phyloP scores from a whole-genome alignment of 2,113 vertebrate species.

The Gallinago undulata region DNA sequence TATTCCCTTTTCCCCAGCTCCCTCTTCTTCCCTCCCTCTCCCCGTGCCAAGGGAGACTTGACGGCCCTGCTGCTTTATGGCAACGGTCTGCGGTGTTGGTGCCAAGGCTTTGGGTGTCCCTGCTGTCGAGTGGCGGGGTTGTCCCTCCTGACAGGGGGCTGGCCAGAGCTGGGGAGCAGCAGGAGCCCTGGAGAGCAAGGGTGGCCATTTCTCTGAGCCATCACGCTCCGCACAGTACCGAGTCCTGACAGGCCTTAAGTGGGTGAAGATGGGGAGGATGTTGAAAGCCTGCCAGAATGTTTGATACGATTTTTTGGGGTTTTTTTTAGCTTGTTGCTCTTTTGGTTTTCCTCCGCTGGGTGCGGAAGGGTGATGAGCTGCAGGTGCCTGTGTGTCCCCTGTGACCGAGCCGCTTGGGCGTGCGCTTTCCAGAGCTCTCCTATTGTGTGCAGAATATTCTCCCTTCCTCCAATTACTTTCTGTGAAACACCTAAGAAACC shows the following conservation, averaged over 20 bases:
- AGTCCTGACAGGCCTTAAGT: background rate
- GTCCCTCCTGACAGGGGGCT: background rate
- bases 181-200: background rate
- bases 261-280: background rate
- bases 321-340: background rate
- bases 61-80: background rate
- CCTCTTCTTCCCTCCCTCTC: too few relatives aligned
- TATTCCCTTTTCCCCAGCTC: background rate
- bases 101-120: background rate
- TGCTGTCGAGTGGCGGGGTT: background rate
- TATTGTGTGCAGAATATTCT: background rate
- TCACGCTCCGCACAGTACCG: fast-evolving
- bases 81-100: background rate
- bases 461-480: background rate
- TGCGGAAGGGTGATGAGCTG: background rate
- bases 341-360: background rate
- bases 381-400: background rate
- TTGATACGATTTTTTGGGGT: too few relatives aligned
- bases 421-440: background rate
- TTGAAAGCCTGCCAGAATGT: background rate
- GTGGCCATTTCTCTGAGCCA: background rate
- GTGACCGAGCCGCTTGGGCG: background rate
- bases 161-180: background rate
- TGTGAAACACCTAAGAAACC: background rate
- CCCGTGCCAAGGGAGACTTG: background rate